Conservation (phyloP, 1,140 invertebrate species). For the Euura saliciscinereae region DNA sequence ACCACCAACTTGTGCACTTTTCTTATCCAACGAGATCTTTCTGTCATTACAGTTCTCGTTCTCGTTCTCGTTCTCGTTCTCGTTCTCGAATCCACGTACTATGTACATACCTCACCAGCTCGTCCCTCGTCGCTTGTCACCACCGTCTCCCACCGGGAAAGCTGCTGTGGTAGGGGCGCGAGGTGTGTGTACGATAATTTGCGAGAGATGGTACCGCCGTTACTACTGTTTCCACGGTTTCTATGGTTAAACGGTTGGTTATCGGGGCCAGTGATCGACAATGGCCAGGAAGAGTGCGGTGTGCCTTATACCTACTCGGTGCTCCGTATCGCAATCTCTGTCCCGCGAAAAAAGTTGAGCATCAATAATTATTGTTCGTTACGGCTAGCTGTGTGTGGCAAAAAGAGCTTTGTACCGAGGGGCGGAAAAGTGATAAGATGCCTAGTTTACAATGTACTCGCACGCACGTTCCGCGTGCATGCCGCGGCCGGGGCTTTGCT, state of each 20-base stretch:
- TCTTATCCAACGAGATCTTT: neutral
- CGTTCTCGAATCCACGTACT: neutral
- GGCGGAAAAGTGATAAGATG: neutral
- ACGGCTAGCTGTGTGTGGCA: conserved; percentile 28
- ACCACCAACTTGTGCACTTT: neutral
- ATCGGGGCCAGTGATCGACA: conserved; percentile 11
- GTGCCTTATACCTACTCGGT: neutral
- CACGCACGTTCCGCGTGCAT: neutral
- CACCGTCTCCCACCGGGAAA: no score
- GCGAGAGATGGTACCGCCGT: no score
- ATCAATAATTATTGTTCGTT: conserved; percentile 50
- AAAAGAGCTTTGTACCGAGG: neutral
- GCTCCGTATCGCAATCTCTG: conserved; percentile 32
- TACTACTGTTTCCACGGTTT: neutral
- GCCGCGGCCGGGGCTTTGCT: no score
- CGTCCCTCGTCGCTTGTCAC: no score
- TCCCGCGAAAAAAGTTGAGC: conserved; percentile 26
- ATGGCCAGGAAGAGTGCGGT: conserved; percentile 26
- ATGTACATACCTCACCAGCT: no score
- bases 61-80: neutral
- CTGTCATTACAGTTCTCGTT: neutral
- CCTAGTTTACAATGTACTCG: neutral
- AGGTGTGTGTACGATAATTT: no score
- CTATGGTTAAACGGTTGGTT: conserved; percentile 18
- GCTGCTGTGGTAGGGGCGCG: no score